phyloP scores from a whole-genome alignment of 1,140 invertebrate genomes.

The Meloidogyne floridensis region DNA sequence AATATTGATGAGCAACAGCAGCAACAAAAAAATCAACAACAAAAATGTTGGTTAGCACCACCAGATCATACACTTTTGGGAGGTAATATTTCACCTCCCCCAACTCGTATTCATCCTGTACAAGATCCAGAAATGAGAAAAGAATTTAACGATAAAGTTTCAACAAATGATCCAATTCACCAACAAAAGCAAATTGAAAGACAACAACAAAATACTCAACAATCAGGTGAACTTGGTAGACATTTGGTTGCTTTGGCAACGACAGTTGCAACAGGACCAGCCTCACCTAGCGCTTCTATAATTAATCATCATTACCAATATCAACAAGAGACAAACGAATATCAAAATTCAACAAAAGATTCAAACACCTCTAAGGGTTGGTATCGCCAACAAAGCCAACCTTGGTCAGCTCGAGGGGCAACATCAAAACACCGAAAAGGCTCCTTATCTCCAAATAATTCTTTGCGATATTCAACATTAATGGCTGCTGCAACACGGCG shows the following conservation, averaged over 20 bases:
- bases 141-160: neutral
- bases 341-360: neutral
- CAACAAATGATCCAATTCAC: neutral
- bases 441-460: constrained; percentile 29
- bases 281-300: neutral
- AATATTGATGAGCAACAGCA: neutral
- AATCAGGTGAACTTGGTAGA: neutral
- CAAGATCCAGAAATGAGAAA: constrained; percentile 16
- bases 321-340: neutral
- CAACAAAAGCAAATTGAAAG: neutral
- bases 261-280: neutral
- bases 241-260: constrained; percentile 7
- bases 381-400: constrained; percentile 28
- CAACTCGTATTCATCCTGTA: constrained; percentile 22
- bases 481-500: constrained; percentile 23
- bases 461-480: constrained; percentile 24
- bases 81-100: constrained; percentile 26
- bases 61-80: constrained; percentile 11
- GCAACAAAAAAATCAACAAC: neutral
- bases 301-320: constrained; percentile 7
- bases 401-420: constrained; percentile 15
- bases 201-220: neutral
- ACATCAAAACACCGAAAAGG: constrained; percentile 30
- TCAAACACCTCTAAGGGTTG: neutral
- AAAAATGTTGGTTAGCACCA: constrained; percentile 18